Percentiles rank a stretch among this genome's conserved stretches.
These are phyloP conservation scores for Polypterus senegalus DNA, from an alignment of 2,113 vertebrate genomes.

Conservation along the genomic window DNA sequence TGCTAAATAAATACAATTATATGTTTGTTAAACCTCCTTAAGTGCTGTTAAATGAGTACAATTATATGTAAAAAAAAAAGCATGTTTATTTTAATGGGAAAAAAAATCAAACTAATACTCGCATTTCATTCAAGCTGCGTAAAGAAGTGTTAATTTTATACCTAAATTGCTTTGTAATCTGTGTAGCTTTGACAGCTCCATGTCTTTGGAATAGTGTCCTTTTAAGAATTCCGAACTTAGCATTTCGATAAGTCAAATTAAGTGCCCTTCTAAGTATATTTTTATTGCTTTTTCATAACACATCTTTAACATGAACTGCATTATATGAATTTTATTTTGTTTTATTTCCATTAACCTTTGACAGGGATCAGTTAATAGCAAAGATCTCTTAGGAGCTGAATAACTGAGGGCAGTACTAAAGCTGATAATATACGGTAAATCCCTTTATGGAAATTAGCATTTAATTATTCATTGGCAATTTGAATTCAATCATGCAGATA, in stretches of 20 bases:
- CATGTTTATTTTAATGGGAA: too few relatives aligned
- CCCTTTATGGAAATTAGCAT: conserved; percentile 12
- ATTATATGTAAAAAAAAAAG: too few relatives aligned
- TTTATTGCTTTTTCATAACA: neutral
- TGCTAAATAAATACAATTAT: too few relatives aligned
- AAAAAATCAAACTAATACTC: too few relatives aligned
- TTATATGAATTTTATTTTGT: neutral
- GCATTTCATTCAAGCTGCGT: too few relatives aligned
- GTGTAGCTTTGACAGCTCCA: too few relatives aligned
- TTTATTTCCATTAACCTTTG: conserved; percentile 1
- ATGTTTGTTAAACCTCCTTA: too few relatives aligned
- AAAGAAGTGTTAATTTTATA: too few relatives aligned
- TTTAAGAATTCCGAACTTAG: neutral
- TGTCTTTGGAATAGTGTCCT: too few relatives aligned
- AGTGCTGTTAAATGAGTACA: too few relatives aligned
- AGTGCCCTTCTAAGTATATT: neutral
- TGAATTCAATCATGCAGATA: conserved; percentile 9
- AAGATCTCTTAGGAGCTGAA: neutral
- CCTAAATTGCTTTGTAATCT: too few relatives aligned
- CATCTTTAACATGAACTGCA: neutral
- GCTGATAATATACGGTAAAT: conserved; percentile 1
- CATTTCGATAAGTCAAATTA: neutral
- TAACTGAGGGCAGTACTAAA: neutral
- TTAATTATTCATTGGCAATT: conserved; percentile 17
- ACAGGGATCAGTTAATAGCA: neutral